phyloP scores from a whole-genome alignment of 1,140 invertebrate genomes.

The Tetramorium simillimum region DNA sequence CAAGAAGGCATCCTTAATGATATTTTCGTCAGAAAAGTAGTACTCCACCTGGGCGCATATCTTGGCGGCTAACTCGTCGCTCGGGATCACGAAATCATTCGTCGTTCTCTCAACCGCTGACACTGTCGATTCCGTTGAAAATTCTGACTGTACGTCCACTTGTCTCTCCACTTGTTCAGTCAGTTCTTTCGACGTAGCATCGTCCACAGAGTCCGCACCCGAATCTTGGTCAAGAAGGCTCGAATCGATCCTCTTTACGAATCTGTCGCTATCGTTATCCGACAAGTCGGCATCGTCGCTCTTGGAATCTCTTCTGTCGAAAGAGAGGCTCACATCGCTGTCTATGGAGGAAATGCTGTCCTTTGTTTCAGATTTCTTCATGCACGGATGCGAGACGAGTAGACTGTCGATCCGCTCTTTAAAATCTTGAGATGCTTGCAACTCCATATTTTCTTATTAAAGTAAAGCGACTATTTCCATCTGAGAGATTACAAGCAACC shows the following conservation, averaged over 20 bases:
- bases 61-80: constrained; percentile 90
- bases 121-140: neutral
- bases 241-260: constrained; percentile 65
- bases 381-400: constrained; percentile 81
- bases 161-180: constrained; percentile 26
- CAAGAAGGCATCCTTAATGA: constrained; percentile 97
- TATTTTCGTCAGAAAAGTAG: constrained; percentile 97
- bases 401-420: constrained; percentile 80
- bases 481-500: neutral
- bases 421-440: constrained; percentile 76
- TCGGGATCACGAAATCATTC: constrained; percentile 85
- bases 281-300: constrained; percentile 88
- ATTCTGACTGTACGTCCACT: neutral
- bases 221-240: constrained; percentile 70
- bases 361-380: constrained; percentile 87
- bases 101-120: constrained; percentile 10
- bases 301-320: constrained; percentile 83
- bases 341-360: constrained; percentile 89
- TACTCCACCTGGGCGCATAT: constrained; percentile 95
- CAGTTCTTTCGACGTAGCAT: constrained; percentile 46
- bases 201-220: constrained; percentile 73
- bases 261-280: constrained; percentile 87
- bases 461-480: neutral
- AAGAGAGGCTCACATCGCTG: constrained; percentile 87
- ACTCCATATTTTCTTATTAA: constrained; percentile 61